phyloP scores from a whole-genome alignment of 2,888 invertebrate genomes.

The Lottia scabra region DNA sequence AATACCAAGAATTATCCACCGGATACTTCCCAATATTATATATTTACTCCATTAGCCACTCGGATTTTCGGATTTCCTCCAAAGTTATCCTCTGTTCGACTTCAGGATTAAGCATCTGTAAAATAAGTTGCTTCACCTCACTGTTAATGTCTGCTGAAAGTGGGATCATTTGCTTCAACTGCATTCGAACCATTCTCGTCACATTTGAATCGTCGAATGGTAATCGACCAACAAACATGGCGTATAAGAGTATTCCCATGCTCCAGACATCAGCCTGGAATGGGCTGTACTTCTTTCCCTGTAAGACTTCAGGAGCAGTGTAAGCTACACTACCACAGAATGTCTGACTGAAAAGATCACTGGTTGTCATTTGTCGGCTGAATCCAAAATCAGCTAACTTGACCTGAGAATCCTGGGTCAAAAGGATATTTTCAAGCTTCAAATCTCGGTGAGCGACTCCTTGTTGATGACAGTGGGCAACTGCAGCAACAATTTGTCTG shows the following conservation, averaged over 20 bases:
- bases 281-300: neutral
- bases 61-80: neutral
- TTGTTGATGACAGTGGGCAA: neutral
- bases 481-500: neutral
- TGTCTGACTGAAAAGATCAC: neutral
- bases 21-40: neutral
- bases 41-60: neutral
- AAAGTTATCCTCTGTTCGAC: neutral
- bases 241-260: neutral
- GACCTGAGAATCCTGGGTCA: neutral
- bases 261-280: neutral
- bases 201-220: constrained; percentile 4
- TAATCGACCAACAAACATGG: neutral
- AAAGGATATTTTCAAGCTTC: neutral
- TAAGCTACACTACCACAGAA: constrained; percentile 1
- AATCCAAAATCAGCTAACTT: constrained; percentile 2
- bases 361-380: constrained; percentile 2
- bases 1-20: neutral
- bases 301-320: constrained; percentile 4
- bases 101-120: neutral
- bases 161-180: neutral
- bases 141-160: neutral
- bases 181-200: neutral
- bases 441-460: neutral
- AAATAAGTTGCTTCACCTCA: neutral